Conservation (phyloP, 1,140 invertebrate genomes). For the Ladona fulva region DNA sequence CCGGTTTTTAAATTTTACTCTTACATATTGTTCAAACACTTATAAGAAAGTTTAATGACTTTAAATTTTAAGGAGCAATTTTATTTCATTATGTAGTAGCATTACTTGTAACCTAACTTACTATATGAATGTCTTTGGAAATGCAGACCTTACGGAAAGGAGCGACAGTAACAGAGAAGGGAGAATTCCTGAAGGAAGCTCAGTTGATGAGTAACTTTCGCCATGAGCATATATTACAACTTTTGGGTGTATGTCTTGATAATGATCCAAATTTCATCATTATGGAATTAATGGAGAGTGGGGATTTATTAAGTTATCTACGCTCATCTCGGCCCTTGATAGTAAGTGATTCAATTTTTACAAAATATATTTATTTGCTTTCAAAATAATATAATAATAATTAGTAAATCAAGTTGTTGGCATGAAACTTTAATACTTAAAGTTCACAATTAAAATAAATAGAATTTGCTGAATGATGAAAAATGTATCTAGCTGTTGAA, state of each 20-base stretch:
- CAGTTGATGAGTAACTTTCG: constrained; percentile 95
- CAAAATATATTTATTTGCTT: too few species aligned
- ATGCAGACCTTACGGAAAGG: constrained; percentile 78
- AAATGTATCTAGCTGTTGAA: too few species aligned
- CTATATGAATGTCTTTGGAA: neutral
- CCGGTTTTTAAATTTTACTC: too few species aligned
- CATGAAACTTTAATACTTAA: too few species aligned
- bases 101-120: neutral
- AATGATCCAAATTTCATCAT: constrained; percentile 88
- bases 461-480: too few species aligned
- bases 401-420: too few species aligned
- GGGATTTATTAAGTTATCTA: constrained; percentile 86
- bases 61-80: too few species aligned
- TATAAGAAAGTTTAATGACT: too few species aligned
- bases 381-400: too few species aligned
- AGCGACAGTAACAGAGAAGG: constrained; percentile 82
- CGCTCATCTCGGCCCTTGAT: constrained; percentile 58
- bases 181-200: constrained; percentile 93
- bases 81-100: neutral
- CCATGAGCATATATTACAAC: constrained; percentile 86
- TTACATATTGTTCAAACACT: too few species aligned
- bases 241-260: constrained; percentile 90
- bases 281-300: constrained; percentile 94
- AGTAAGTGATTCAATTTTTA: constrained; percentile 37
- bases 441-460: too few species aligned